Evolutionary conservation across 1,140 invertebrate genomes (phyloP).

Genomic region (Trissolcus basalis): DNA sequence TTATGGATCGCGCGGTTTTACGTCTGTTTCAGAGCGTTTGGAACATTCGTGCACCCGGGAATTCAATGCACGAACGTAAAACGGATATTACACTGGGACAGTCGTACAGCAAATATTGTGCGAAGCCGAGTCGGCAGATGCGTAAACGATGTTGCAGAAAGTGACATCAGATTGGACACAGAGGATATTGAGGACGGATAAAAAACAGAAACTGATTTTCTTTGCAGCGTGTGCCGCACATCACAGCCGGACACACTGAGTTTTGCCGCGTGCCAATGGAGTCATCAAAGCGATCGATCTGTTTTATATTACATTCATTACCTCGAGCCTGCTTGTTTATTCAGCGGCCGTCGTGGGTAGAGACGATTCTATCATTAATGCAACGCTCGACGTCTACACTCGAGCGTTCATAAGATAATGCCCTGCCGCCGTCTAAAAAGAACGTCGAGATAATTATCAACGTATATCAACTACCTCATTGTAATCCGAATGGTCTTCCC

Average conservation of each 20-base stretch:
- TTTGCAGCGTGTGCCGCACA: conserved; percentile 19
- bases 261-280: conserved; percentile 38
- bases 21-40: conserved; percentile 56
- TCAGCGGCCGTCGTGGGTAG: conserved; percentile 20
- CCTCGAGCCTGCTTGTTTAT: conserved; percentile 35
- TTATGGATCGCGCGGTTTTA: conserved; percentile 59
- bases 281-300: conserved; percentile 33
- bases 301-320: conserved; percentile 49
- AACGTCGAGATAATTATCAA: conserved; percentile 32
- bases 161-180: conserved; percentile 53
- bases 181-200: conserved; percentile 58
- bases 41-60: conserved; percentile 44
- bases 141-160: conserved; percentile 53
- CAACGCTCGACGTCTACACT: conserved; percentile 13
- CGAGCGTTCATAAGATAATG: conserved; percentile 42
- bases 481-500: conserved; percentile 1
- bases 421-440: conserved; percentile 7
- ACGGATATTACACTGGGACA: conserved; percentile 59
- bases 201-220: conserved; percentile 55
- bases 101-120: conserved; percentile 51
- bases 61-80: conserved; percentile 61
- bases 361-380: conserved; percentile 40
- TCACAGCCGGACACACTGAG: neutral
- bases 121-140: conserved; percentile 46
- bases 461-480: conserved; percentile 13